Evolutionary conservation across 1,140 invertebrate species (phyloP), one percentile per base, ranked within the genome.

Genomic region (Brachionus koreanus): DNA sequence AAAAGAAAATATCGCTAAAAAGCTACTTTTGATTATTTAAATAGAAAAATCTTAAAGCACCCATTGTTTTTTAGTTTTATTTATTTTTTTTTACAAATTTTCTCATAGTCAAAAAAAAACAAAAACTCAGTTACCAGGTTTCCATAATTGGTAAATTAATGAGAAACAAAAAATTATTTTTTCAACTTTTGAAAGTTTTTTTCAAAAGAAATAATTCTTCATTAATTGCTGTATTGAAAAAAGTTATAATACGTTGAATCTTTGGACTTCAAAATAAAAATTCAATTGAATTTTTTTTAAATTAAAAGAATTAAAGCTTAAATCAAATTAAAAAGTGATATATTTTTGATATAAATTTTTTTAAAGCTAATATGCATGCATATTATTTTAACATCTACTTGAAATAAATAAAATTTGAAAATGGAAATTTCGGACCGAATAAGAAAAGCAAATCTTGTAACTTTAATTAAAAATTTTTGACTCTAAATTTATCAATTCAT

Each of bases 261-360:
- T n/a, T n/a, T n/a, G n/a, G n/a, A n/a, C n/a, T n/a, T n/a, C n/a
- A n/a, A n/a, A n/a, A n/a, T n/a, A n/a, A n/a, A n/a, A n/a, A n/a
- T n/a, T n/a, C n/a, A n/a, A n/a, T n/a, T n/a, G n/a, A 52, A 3
- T 52, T 16, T 29, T 29, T 29, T 29, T 29, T 1, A 3, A 29
- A 29, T 29, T 2, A 29, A 29, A 29, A 29, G 29, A 29, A 29
- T 29, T 29, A 83, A 87, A 85, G 82, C 87, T 83, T 85, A 85
- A 87, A 29, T 84, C 86, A 83, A 88, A 87, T 86, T 85, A 86
- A 86, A 87, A 83, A 74, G 84, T 84, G 29, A 35, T 67, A 19
- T 23, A 57, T 19, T 57, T 57, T 23, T 57, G 49, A 57, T 25
- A 23, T 23, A 23, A 57, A 57, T 9, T 57, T 16, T 69, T 37